Conservation (phyloP, 2,113 vertebrate genomes). For the Lagopus leucura region DNA sequence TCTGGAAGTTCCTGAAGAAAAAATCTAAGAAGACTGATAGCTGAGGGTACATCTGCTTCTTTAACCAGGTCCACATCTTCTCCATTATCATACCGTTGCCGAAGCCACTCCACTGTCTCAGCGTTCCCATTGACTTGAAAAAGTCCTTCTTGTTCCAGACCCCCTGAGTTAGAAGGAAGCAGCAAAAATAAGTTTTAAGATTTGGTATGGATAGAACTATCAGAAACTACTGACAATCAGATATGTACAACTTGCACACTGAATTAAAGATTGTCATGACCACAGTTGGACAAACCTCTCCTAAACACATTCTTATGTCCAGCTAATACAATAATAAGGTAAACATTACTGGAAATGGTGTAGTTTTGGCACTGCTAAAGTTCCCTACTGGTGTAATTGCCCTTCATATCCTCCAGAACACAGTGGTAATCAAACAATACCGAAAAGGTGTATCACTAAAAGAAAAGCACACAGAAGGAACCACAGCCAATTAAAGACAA, state of each 20-base stretch:
- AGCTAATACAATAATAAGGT: background rate
- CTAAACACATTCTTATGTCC: background rate
- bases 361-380: background rate
- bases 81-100: slow-evolving; percentile 92
- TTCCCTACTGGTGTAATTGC: background rate
- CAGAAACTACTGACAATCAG: background rate
- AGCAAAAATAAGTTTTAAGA: slow-evolving; percentile 29
- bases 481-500: background rate
- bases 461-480: background rate
- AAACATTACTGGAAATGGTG: background rate
- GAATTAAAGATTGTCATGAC: background rate
- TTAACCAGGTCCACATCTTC: slow-evolving; percentile 96
- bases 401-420: background rate
- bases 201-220: background rate
- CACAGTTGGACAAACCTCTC: background rate
- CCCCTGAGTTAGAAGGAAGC: slow-evolving; percentile 76
- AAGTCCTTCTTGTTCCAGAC: slow-evolving; percentile 95
- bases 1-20: slow-evolving; percentile 98
- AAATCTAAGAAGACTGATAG: slow-evolving; percentile 95
- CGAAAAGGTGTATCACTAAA: background rate
- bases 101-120: slow-evolving; percentile 96
- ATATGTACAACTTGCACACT: background rate
- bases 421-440: background rate
- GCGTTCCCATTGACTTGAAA: slow-evolving; percentile 98
- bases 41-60: slow-evolving; percentile 95